A percentile compares a stretch with the other conserved stretches of the same genome.
Evolutionary conservation across 2,113 vertebrate genomes (phyloP).

Genomic region (Ursus arctos): DNA sequence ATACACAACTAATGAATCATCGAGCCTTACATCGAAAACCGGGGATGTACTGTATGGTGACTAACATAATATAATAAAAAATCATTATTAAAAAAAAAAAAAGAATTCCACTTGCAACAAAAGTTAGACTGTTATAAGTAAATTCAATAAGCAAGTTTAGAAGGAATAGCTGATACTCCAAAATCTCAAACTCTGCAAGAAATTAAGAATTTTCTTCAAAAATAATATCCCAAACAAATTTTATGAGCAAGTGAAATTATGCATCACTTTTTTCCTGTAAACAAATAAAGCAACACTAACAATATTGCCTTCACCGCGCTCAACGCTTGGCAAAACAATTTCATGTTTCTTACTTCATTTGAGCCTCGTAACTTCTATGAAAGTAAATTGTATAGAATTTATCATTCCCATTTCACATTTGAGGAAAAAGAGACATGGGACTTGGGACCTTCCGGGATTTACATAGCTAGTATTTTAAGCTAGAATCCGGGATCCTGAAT

Average conservation of each 20-base stretch:
- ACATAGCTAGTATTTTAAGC: background rate
- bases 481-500: background rate
- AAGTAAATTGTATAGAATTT: conserved; percentile 35
- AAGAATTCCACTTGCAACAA: conserved; percentile 32
- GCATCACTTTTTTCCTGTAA: background rate
- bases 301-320: background rate
- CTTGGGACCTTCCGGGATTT: background rate
- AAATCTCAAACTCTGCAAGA: background rate
- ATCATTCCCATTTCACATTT: conserved; percentile 31
- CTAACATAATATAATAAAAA: too few relatives aligned
- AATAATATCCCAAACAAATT: conserved; percentile 26
- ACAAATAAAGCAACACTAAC: background rate
- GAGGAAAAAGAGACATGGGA: background rate
- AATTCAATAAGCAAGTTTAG: conserved; percentile 39
- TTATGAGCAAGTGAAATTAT: conserved; percentile 38
- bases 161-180: conserved; percentile 46
- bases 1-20: too few relatives aligned
- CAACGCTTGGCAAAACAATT: background rate
- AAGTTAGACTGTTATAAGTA: conserved; percentile 41
- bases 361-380: background rate
- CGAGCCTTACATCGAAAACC: too few relatives aligned
- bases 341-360: conserved; percentile 10
- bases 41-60: too few relatives aligned
- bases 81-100: too few relatives aligned
- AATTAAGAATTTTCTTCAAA: conserved; percentile 1